These are phyloP conservation scores for Pseudochaenichthys georgianus DNA, from an alignment of 2,797 vertebrate species.

Conservation along the genomic window DNA sequence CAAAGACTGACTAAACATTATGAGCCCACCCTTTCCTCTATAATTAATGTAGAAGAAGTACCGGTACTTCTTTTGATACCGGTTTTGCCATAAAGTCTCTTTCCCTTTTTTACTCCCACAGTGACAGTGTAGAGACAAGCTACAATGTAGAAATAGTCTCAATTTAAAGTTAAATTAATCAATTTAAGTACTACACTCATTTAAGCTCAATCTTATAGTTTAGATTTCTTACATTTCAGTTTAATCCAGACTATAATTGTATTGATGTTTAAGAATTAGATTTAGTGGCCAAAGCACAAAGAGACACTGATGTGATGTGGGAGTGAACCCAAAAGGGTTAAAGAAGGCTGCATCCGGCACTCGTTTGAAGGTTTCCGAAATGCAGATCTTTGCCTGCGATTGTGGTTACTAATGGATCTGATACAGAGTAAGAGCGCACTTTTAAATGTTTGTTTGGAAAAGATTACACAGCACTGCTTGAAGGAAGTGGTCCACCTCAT, in stretches of 20 bases:
- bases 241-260: not conserved
- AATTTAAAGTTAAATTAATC: conserved; percentile 10
- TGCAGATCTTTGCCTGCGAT: not conserved
- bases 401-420: conserved; percentile 32
- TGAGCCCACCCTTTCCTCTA: conserved; percentile 45
- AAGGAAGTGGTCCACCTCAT: not conserved
- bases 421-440: not conserved
- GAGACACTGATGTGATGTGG: not conserved
- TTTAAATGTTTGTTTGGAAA: not conserved
- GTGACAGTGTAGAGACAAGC: not conserved
- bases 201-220: not conserved
- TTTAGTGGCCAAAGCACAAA: not conserved
- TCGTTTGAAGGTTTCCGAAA: not conserved
- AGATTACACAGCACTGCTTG: not conserved
- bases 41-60: conserved; percentile 25
- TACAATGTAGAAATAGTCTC: conserved; percentile 11
- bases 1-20: conserved; percentile 49
- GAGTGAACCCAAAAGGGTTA: conserved; percentile 3
- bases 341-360: not conserved
- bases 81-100: conserved; percentile 18
- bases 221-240: not conserved
- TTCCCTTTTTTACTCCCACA: not conserved
- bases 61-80: not conserved
- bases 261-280: not conserved
- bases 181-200: not conserved